Evolutionary conservation across 2,797 vertebrate species (phyloP).

Genomic region (Oreortyx pictus): DNA sequence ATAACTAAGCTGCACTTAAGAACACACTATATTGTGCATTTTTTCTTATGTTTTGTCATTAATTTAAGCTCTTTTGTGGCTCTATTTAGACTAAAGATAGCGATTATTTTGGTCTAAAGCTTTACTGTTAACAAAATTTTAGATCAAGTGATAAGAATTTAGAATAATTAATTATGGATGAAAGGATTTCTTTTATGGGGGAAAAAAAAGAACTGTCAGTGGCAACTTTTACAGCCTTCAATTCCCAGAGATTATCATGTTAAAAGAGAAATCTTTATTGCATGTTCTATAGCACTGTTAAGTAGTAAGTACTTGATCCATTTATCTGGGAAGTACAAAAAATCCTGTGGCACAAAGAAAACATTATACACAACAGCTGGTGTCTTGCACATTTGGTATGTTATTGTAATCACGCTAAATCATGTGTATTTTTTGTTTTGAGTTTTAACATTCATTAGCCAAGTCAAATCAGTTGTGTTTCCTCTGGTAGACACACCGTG

Average conservation of each 20-base stretch:
- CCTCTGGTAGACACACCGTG: background rate
- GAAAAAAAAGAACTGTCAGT: background rate
- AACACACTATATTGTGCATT: slow-evolving; percentile 10
- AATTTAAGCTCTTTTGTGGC: slow-evolving; percentile 54
- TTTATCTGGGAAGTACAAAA: background rate
- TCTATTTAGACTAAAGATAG: slow-evolving; percentile 64
- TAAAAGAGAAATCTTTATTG: background rate
- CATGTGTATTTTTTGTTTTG: background rate
- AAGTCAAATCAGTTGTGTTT: background rate
- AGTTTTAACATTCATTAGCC: background rate
- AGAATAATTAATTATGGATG: slow-evolving; percentile 51
- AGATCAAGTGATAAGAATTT: slow-evolving; percentile 34
- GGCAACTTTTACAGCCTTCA: slow-evolving; percentile 26
- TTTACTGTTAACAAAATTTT: slow-evolving; percentile 64
- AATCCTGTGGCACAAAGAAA: background rate
- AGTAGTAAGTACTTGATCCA: background rate
- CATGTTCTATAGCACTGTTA: background rate
- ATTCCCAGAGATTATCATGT: slow-evolving; percentile 40
- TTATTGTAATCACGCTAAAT: background rate
- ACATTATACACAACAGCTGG: background rate
- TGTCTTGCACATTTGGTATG: background rate
- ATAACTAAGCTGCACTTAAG: slow-evolving; percentile 39
- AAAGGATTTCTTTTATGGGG: background rate
- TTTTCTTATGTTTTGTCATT: slow-evolving; percentile 56
- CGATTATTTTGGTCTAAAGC: slow-evolving; percentile 69